Evolutionary conservation across 2,797 vertebrate genomes (phyloP), one percentile per base, ranked within the genome.

Genomic region (Chaetophractus vellerosus): DNA sequence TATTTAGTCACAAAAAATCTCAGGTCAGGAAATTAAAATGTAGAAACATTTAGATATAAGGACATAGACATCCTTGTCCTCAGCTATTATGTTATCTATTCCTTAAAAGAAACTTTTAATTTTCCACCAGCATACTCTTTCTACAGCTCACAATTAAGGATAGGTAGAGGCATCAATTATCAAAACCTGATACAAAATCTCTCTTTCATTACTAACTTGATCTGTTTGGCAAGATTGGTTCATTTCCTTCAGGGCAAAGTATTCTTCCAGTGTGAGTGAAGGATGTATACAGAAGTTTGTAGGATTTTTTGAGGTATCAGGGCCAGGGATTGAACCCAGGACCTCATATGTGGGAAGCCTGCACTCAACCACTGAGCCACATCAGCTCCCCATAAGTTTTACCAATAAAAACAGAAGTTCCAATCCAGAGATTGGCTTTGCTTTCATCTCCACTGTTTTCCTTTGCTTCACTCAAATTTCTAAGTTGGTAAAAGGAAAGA

Each of bases 191-290:
- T 55, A 72, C 18, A 94, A 89, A 79, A 38, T 84, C 16, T 90
- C 52, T 88, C 74, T 76, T 52, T 21, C 36, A 31, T 52, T 78
- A 64, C 63, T 81, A 86, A 95, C 28, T 74, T 94, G 36, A 50
- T 79, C 59, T 33, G 15, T 76, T 57, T 69, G 93, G 57, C 86
- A 97, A 76, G 12, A 59, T 87, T 92, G 63, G 88, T 72, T 50
- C 55, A 87, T 6, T 94, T 57, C 68, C 85, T 87, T 64, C 74
- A 91, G 64, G 18, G 48, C 48, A 64, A 59, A 75, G 16, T 64
- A 21, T 83, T 97, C 86, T 85, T 86, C 71, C n/a, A 83, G 52
- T 55, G 45, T 55, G 80, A 93, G 41, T 5, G 11, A 66, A 59
- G 31, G 72, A 28, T 36, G 6, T 63, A 38, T 48, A 6, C 69